These are phyloP conservation scores for Argyresthia goedartella DNA, from an alignment of 2,888 invertebrate species.

Conservation along the genomic window DNA sequence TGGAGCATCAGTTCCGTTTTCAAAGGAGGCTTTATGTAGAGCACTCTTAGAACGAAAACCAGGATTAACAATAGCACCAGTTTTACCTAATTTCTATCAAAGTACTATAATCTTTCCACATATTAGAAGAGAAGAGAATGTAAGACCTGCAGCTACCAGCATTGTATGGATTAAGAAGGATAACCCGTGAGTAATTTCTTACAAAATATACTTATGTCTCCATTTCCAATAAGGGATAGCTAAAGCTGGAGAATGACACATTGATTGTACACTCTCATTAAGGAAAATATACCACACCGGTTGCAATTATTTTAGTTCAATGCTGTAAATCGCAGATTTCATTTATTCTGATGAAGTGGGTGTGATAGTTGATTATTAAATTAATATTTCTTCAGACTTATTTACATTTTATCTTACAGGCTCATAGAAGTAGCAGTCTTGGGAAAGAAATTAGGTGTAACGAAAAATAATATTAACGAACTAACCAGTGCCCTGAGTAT, in stretches of 20 bases:
- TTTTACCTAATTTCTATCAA: conserved; percentile 32
- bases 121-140: conserved; percentile 22
- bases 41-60: conserved; percentile 52
- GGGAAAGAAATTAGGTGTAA: conserved; percentile 84
- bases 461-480: conserved; percentile 71
- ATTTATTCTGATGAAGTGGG: no score
- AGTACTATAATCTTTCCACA: conserved; percentile 28
- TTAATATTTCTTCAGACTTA: no score
- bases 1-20: conserved; percentile 76
- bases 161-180: conserved; percentile 41
- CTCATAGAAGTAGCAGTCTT: conserved; percentile 79
- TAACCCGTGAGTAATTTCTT: conserved; percentile 26
- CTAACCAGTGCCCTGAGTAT: conserved; percentile 57
- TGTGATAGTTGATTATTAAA: no score
- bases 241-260: no score
- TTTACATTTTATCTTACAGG: conserved; percentile 49
- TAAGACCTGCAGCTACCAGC: conserved; percentile 39
- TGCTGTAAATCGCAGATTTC: no score
- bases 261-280: no score
- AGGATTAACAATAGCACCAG: conserved; percentile 12
- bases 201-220: no score
- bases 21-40: conserved; percentile 67
- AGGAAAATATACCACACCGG: no score
- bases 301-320: no score
- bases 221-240: no score